These are phyloP conservation scores for Rhynchotus rufescens DNA, from an alignment of 2,797 vertebrate species.

Conservation along the genomic window DNA sequence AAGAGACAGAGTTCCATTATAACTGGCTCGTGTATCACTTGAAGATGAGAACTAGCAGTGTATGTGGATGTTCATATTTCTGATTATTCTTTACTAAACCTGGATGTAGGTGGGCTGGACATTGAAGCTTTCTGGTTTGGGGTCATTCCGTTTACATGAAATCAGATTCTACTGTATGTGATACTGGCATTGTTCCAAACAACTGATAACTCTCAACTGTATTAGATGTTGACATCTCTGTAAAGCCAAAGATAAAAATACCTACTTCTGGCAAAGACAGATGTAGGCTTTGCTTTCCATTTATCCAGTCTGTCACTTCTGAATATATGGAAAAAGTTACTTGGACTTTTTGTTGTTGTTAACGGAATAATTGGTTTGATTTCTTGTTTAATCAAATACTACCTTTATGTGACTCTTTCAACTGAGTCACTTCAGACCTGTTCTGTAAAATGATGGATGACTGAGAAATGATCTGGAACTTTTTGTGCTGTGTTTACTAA, in stretches of 20 bases:
- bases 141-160: neutral
- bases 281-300: neutral
- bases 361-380: neutral
- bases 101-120: neutral
- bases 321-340: neutral
- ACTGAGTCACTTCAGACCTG: neutral
- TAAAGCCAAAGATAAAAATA: too few relatives aligned
- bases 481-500: neutral
- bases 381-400: neutral
- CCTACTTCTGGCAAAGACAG: neutral
- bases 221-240: neutral
- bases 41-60: constrained; percentile 97
- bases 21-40: constrained; percentile 98
- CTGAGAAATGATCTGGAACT: neutral
- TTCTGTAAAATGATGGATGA: neutral
- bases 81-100: neutral
- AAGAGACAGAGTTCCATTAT: constrained; percentile 91
- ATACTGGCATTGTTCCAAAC: neutral
- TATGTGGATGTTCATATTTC: constrained; percentile 75
- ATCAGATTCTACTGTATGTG: neutral
- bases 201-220: too few relatives aligned
- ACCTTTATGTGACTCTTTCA: neutral
- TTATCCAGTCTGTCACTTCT: neutral
- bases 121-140: neutral
- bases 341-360: neutral